Conservation (phyloP, 2,113 vertebrate species). For the Danionella cerebrum region DNA sequence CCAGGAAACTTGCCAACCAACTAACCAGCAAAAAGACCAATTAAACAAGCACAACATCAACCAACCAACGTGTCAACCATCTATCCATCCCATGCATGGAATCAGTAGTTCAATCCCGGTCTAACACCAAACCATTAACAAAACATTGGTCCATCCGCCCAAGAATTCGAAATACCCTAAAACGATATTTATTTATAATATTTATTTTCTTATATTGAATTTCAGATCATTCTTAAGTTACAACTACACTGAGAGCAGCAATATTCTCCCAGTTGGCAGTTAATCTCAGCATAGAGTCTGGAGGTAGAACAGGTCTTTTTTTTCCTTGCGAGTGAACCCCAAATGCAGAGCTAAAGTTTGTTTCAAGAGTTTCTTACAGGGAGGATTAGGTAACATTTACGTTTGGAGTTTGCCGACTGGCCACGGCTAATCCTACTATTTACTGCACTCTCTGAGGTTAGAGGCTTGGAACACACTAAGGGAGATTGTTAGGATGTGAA, state of each 20-base stretch:
- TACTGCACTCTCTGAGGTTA: background rate
- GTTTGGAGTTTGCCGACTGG: background rate
- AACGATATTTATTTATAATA: too few relatives aligned
- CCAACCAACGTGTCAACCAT: too few relatives aligned
- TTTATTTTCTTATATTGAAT: background rate
- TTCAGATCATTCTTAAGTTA: background rate
- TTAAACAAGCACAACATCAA: too few relatives aligned
- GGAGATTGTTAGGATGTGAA: background rate
- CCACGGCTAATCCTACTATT: background rate
- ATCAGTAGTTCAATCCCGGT: too few relatives aligned
- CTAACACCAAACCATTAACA: too few relatives aligned
- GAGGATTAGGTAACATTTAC: conserved; percentile 10
- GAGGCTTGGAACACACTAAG: background rate
- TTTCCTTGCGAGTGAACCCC: background rate
- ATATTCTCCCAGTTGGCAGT: background rate
- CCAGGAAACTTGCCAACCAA: too few relatives aligned
- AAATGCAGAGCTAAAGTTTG: background rate
- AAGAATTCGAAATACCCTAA: too few relatives aligned
- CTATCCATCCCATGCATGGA: too few relatives aligned
- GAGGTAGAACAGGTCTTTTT: background rate
- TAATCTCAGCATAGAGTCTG: background rate
- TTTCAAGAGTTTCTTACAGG: conserved; percentile 6
- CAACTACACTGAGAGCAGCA: background rate
- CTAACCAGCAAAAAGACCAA: too few relatives aligned
- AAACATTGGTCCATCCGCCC: too few relatives aligned